Evolutionary conservation across 2,888 invertebrate species (phyloP).

Genomic region (Tiliacea aurago): DNA sequence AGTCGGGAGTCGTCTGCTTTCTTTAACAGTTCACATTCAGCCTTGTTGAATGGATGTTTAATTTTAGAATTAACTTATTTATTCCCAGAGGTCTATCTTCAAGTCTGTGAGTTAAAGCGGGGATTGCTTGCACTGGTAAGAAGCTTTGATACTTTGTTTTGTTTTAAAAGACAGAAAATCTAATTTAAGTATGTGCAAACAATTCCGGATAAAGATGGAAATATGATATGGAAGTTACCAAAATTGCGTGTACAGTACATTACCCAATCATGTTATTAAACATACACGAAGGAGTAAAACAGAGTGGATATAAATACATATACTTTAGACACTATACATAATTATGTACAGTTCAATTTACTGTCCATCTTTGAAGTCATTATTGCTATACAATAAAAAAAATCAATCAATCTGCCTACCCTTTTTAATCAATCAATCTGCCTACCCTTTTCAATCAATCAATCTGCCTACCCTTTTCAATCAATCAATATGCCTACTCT

Average conservation of each 20-base stretch:
- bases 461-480: too few species aligned
- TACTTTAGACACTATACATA: background rate
- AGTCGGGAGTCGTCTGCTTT: slow-evolving; percentile 49
- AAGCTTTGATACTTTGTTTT: background rate
- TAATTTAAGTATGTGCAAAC: background rate
- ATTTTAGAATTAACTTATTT: slow-evolving; percentile 42
- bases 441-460: too few species aligned
- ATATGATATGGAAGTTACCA: background rate
- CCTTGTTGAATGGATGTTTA: slow-evolving; percentile 54
- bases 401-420: too few species aligned
- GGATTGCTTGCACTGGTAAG: background rate
- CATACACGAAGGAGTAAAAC: background rate
- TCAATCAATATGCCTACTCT: too few species aligned
- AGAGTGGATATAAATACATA: background rate
- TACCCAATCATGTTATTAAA: too few species aligned
- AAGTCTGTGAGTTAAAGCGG: slow-evolving; percentile 5
- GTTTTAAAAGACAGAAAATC: background rate
- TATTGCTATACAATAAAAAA: too few species aligned
- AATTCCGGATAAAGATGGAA: background rate
- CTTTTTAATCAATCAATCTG: too few species aligned
- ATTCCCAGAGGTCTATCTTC: background rate
- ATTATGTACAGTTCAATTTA: background rate
- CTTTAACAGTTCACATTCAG: slow-evolving; percentile 25
- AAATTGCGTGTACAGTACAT: background rate
- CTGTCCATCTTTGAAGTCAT: background rate